Percentiles rank a stretch among this genome's conserved stretches.
These are phyloP conservation scores for Sesamia nonagrioides DNA, from an alignment of 1,140 invertebrate genomes.

Conservation along the genomic window DNA sequence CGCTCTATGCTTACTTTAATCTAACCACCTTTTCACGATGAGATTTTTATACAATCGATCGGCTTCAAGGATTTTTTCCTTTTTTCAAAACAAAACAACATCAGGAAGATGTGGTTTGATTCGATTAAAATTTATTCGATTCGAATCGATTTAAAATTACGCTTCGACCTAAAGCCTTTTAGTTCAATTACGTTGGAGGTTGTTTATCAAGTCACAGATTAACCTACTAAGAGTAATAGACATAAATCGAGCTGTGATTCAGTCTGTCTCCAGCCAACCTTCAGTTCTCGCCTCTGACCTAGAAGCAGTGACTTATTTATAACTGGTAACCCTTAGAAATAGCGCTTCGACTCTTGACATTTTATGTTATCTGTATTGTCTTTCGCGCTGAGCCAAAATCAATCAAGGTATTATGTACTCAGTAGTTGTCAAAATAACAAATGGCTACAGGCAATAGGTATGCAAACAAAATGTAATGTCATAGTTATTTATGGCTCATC, in stretches of 20 bases:
- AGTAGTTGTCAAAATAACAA: not conserved
- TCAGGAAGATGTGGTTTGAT: not conserved
- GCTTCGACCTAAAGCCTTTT: not conserved
- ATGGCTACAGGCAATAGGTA: not conserved
- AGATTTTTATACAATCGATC: no score
- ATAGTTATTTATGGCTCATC: not conserved
- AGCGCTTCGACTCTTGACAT: not conserved
- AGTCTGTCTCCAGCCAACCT: not conserved
- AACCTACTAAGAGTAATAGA: not conserved
- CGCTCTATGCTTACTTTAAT: no score
- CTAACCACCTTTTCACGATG: no score
- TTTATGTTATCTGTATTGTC: not conserved
- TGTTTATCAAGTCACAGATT: not conserved
- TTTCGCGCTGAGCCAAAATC: not conserved
- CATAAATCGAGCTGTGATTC: not conserved
- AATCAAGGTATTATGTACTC: not conserved
- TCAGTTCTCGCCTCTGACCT: slow-evolving; percentile 3
- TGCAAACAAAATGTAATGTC: not conserved
- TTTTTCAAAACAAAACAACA: not conserved
- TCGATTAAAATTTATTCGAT: not conserved
- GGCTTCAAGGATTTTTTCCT: not conserved
- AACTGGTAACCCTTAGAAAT: slow-evolving; percentile 18
- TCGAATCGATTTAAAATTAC: not conserved
- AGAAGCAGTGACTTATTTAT: not conserved
- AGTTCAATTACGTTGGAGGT: not conserved